phyloP scores from a whole-genome alignment of 1,140 invertebrate species.

The Drosophila lacertosa region DNA sequence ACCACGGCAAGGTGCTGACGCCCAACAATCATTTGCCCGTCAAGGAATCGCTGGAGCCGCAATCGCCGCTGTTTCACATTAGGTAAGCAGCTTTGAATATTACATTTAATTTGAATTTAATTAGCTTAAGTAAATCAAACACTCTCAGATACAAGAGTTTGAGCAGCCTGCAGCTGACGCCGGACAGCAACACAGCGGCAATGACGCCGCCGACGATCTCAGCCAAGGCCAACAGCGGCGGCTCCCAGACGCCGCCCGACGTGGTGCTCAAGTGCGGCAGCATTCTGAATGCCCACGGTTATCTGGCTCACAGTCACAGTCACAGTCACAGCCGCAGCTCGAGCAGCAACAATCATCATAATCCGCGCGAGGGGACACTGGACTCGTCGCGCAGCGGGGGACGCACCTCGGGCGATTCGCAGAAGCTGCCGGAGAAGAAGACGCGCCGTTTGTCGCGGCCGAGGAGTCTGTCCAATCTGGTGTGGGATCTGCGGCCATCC shows the following conservation, averaged over 20 bases:
- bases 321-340: constrained; percentile 68
- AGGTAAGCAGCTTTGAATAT: constrained; percentile 73
- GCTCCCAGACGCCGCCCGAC: constrained; percentile 66
- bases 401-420: constrained; percentile 92
- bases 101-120: neutral
- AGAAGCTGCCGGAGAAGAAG: constrained; percentile 92
- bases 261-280: constrained; percentile 79
- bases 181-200: constrained; percentile 64
- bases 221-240: constrained; percentile 66
- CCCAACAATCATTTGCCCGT: constrained; percentile 78
- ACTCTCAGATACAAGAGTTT: constrained; percentile 83
- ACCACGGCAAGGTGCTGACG: constrained; percentile 79
- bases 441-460: constrained; percentile 90
- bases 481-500: constrained; percentile 90
- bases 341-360: constrained; percentile 70
- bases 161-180: constrained; percentile 82
- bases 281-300: constrained; percentile 70
- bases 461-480: constrained; percentile 93
- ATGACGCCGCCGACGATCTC: constrained; percentile 78
- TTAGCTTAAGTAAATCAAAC: too few relatives aligned
- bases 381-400: constrained; percentile 95
- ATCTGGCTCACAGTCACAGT: constrained; percentile 57
- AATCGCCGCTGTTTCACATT: constrained; percentile 83
- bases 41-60: constrained; percentile 77
- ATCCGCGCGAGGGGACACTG: constrained; percentile 88